A percentile compares a stretch with the other conserved stretches of the same genome.
Conservation (phyloP, 2,113 vertebrate species). For the Gila orcuttii region DNA sequence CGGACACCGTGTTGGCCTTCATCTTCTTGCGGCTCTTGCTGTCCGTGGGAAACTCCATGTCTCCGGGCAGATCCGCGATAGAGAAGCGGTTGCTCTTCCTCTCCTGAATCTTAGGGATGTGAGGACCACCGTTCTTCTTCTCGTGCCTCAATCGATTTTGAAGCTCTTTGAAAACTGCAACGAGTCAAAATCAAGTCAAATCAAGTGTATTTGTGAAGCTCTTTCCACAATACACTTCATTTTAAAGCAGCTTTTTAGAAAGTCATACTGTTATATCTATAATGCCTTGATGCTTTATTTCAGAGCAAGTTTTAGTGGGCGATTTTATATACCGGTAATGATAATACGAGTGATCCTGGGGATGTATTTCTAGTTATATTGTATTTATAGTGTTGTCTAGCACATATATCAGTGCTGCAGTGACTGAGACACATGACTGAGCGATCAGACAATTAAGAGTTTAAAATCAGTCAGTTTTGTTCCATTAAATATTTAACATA, state of each 20-base stretch:
- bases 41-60: conserved; percentile 89
- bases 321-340: no score
- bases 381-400: neutral
- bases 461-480: neutral
- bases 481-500: no score
- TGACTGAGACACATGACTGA: neutral
- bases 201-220: neutral
- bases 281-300: neutral
- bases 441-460: neutral
- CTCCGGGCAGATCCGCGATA: conserved; percentile 91
- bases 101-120: conserved; percentile 96
- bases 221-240: neutral
- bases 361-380: neutral
- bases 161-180: conserved; percentile 92
- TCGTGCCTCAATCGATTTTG: conserved; percentile 89
- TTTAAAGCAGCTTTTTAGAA: neutral
- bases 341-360: neutral
- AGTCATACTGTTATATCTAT: neutral
- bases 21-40: conserved; percentile 90
- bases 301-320: neutral
- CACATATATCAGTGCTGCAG: neutral
- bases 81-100: conserved; percentile 97
- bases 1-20: conserved; percentile 95
- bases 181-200: neutral
- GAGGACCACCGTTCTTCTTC: conserved; percentile 87